These are phyloP conservation scores for Enchytraeus crypticus DNA, from an alignment of 2,888 invertebrate genomes.

Conservation along the genomic window DNA sequence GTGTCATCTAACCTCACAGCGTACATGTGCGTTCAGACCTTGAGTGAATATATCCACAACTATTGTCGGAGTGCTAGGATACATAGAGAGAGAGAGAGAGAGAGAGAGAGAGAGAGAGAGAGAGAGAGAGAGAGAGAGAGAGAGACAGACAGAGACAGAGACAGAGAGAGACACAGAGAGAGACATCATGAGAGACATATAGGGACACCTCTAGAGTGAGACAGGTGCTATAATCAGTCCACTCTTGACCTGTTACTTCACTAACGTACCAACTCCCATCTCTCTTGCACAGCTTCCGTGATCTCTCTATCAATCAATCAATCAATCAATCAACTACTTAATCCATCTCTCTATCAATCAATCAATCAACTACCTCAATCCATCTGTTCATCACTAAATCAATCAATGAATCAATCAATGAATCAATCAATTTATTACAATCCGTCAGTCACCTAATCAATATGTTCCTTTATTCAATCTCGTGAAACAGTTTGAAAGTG, in stretches of 20 bases:
- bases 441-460: no score
- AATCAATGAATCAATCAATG: no score
- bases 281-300: conserved; percentile 31
- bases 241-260: conserved; percentile 30
- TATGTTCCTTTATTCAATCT: no score
- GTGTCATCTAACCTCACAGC: no score
- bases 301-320: conserved; percentile 31
- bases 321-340: no score
- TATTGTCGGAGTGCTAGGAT: neutral
- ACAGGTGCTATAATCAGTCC: conserved; percentile 43
- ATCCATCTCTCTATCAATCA: no score
- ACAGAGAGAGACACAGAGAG: conserved; percentile 2
- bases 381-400: no score
- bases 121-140: conserved; percentile 11
- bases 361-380: no score
- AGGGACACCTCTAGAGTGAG: neutral
- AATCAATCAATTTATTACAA: no score
- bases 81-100: neutral
- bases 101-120: conserved; percentile 9
- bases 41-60: neutral
- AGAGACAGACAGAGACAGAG: conserved; percentile 2
- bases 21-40: no score
- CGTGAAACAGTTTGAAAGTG: no score
- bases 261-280: conserved; percentile 31
- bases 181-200: no score